Evolutionary conservation across 2,113 vertebrate species (phyloP), one percentile per base, ranked within the genome.

Genomic region (Polypterus bichir): DNA sequence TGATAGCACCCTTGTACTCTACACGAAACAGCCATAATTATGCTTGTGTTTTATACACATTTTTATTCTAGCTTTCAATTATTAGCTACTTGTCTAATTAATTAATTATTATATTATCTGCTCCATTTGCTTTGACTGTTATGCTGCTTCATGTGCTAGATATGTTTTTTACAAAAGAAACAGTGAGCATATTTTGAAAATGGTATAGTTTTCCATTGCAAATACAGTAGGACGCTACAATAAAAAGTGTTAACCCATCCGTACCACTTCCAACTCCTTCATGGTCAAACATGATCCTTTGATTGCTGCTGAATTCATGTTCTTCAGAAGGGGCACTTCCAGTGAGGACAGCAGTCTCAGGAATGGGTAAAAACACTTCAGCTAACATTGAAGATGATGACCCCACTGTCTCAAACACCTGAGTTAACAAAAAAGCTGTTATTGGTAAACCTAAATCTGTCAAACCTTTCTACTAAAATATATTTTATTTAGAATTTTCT

Each of bases 251-350:
- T 27, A 27, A 27, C 27, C 27, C 27, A 27, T 27, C 27, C 73
- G 7, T 82, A 98, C 96, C 93, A 27, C 95, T 98, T 59, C 96
- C 96, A 3, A 98, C 95, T 51, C 91, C 96, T 78, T 97, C 95
- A 0, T 99, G 95, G 73, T 92, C 88, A 66, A 91, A 83, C 51
- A 76, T 73, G 65, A 91, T 89, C 5, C 88, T 83, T 67, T 94
- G 94, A 74, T 85, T 81, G 63, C 93, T 95, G 84, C 94, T 98
- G 54, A 98, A 99, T 74, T 99, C 93, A 54, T 87, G 77, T 62
- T 96, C 90, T 67, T 99, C 92, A 0, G 82, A 56, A 27, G 82
- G 69, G 57, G 79, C 81, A 3, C 67, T 85, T n/a, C 90, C 89
- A 0, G 90, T 89, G 64, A 94, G 68, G n/a, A 91, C 44, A 0